Evolutionary conservation across 2,113 vertebrate species (phyloP).

Genomic region (Podarcis muralis): DNA sequence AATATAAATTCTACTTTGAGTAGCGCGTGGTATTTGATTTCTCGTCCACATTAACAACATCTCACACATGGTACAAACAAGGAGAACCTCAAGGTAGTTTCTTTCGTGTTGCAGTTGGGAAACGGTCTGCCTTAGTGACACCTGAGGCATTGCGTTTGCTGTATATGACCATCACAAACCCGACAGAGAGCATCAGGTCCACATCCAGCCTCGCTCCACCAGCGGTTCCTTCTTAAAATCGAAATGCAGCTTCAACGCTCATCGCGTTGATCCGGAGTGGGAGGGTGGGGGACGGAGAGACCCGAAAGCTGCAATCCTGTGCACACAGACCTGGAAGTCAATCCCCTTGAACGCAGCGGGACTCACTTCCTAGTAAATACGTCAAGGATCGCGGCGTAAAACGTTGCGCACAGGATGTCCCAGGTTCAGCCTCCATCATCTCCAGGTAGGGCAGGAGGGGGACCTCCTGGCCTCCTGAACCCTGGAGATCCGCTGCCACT

Average conservation of each 20-base stretch:
- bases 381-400: no score
- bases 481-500: no score
- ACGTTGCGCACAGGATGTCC: no score
- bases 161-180: neutral
- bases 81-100: neutral
- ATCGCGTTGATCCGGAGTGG: neutral
- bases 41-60: neutral
- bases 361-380: neutral
- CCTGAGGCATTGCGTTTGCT: no score
- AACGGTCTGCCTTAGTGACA: neutral
- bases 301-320: neutral
- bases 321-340: no score
- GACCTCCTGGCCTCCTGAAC: no score
- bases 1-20: neutral
- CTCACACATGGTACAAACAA: neutral
- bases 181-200: neutral
- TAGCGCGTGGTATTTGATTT: neutral
- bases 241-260: neutral
- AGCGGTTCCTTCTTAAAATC: neutral
- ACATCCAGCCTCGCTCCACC: neutral
- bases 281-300: neutral
- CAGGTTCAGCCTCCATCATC: no score
- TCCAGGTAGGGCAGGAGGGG: no score
- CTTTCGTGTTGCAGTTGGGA: neutral
- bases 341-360: neutral